Base-by-base conservation (phyloP, 2,888 invertebrate species). In the Caenorhabditis sp. region DNA sequence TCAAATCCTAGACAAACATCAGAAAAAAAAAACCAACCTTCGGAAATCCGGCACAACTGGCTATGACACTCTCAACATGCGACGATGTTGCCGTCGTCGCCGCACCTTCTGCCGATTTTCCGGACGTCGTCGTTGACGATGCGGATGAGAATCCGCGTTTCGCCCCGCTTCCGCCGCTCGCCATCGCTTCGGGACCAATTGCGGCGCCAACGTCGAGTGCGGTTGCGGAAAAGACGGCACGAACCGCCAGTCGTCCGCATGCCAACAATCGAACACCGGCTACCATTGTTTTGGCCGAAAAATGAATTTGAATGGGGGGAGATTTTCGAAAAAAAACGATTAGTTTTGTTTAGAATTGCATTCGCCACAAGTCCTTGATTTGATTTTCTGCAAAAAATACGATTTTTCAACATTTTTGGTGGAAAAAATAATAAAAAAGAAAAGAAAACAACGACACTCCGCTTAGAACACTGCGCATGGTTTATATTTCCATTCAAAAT, bases 21-120 rank as follows among this genome's bases (percentile, higher is more conserved):
- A 66, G 12, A 36, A 36, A 8, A 12, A 5, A 5, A 36, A 36
- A 5, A 36, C 36, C 5, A 36, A 36, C 36, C 14, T 86, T 86
- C 0, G 86, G 82, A 69, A 86, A 85, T 10, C 86, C 86, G 24
- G 86, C 85, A 68, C 83, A 83, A 54, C 82, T 78, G 1, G 84
- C 81, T 50, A 83, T 77, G 43, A 84, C 85, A 58, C 75, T 79
- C 27, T 75, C 75, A 1, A 75, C 76, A 58, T 70, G 76, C 12
- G 75, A 24, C 4, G 62, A 59, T 1, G 62, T 49, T 3, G 65
- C 66, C 36, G 64, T 64, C 1, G 63, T 55, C 8, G 70, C 37
- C 17, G 68, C 69, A 43, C 50, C 70, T 50, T 59, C 69, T 10
- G 69, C 23, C 27, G 58, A 50, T 49, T 71, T 71, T 37, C 63